Base-by-base conservation (phyloP, 1,140 invertebrate species). In the Cardiocondyla obscurior region DNA sequence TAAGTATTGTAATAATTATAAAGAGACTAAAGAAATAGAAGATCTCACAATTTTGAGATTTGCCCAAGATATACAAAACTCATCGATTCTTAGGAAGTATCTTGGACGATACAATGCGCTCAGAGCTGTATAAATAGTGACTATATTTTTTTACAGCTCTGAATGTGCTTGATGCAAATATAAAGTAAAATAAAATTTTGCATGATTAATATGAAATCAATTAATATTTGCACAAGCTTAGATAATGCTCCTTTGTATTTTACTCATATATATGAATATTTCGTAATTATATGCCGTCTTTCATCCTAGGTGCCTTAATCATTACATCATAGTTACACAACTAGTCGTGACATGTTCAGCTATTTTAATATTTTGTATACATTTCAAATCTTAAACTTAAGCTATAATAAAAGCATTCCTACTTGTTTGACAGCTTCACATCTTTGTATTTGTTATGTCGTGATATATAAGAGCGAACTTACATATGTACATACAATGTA, bases 11-110 rank as follows among this genome's bases (percentile, higher is more conserved):
- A 36, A 85, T 25, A 4, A 19, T 44, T 53, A 84, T 7, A 58
- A 53, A 49, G 16, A n/a, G 1, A 57, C 3, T 16, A 22, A 58
- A 74, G 6, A 73, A 67, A 16, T 73, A 6, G 46, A 85, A 16
- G 79, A 90, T 36, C 25, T 16, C 1, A 57, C 85, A 3, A 88
- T 92, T 67, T 76, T 91, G 19, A 88, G 70, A 72, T 92, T 93
- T 79, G 82, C 77, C n/a, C 69, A 84, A 53, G 39, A 85, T 53
- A 82, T 92, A 28, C 44, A 84, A 51, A 87, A 86, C 62, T 88
- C 91, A 51, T 65, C 85, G 62, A 89, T 91, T 57, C 88, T 85
- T 62, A 88, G 65, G 67, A 86, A 74, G 36, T 85, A 79, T 49
- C 62, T 55, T 22, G 58, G 19, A 42, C 22, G n/a, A n/a, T n/a